These are phyloP conservation scores for Sarcophaga variegata DNA, from an alignment of 2,888 invertebrate genomes.

Conservation along the genomic window DNA sequence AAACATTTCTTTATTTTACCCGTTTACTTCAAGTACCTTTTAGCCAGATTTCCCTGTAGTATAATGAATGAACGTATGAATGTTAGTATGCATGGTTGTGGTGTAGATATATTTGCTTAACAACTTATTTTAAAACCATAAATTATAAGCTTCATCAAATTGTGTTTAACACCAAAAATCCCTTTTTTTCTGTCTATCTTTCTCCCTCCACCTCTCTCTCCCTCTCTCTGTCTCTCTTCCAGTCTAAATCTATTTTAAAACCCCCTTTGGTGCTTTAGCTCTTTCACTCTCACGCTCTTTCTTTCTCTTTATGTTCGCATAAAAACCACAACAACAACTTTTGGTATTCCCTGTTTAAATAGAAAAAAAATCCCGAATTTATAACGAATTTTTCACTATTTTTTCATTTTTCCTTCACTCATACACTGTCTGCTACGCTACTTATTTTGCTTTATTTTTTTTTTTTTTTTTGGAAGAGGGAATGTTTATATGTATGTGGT, in stretches of 20 bases:
- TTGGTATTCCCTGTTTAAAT: background rate
- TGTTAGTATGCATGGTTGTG: slow-evolving; percentile 3
- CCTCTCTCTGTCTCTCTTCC: background rate
- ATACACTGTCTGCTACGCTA: slow-evolving; percentile 29
- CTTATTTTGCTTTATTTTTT: too few relatives aligned
- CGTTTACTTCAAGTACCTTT: background rate
- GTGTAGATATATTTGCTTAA: slow-evolving; percentile 60
- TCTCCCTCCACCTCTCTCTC: background rate
- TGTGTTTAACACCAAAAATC: slow-evolving; percentile 68
- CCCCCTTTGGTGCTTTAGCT: background rate
- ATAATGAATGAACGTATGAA: slow-evolving; percentile 20
- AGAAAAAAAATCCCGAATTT: background rate
- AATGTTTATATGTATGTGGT: too few relatives aligned
- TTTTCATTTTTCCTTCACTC: background rate
- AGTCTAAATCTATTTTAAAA: background rate
- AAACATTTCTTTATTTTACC: background rate
- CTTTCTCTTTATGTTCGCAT: background rate
- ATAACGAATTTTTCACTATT: background rate
- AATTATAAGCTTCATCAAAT: slow-evolving; percentile 69
- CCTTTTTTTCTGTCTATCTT: slow-evolving; percentile 27
- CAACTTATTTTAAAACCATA: slow-evolving; percentile 69
- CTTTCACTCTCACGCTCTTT: background rate
- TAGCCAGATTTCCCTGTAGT: background rate
- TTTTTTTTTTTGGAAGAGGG: too few relatives aligned
- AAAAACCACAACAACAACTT: background rate